phyloP scores from a whole-genome alignment of 2,797 vertebrate genomes.

The Carcharodon carcharias region DNA sequence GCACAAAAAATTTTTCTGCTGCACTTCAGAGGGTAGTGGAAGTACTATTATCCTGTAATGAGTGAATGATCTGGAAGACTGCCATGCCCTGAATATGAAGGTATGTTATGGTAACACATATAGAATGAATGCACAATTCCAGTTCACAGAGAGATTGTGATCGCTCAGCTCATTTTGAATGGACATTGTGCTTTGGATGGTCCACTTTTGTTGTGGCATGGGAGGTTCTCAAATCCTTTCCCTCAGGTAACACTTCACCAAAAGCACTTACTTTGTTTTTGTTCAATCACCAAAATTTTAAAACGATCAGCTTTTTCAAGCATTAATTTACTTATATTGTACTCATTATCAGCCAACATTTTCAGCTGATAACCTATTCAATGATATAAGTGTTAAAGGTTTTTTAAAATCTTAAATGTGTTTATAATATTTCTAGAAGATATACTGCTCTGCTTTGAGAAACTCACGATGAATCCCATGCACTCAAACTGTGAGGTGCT shows the following conservation, averaged over 20 bases:
- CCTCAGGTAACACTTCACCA: background rate
- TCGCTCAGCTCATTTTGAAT: background rate
- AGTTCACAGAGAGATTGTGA: background rate
- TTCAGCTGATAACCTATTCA: background rate
- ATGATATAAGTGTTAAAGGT: no score
- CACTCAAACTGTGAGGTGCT: background rate
- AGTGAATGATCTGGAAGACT: background rate
- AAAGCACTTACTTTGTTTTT: background rate
- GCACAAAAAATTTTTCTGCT: background rate
- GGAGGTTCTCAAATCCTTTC: background rate
- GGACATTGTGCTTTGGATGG: background rate
- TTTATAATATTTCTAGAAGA: background rate
- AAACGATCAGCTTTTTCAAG: background rate
- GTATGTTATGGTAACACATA: background rate
- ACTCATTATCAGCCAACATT: background rate
- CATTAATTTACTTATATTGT: background rate
- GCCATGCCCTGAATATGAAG: background rate
- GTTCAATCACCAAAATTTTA: background rate
- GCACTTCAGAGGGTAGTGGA: background rate
- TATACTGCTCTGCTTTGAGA: background rate
- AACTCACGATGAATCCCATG: background rate
- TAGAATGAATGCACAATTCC: background rate
- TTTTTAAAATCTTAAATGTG: background rate
- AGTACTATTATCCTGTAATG: background rate
- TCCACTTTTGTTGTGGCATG: background rate